These are phyloP conservation scores for Tursiops truncatus DNA, from an alignment of 2,113 vertebrate species.

Conservation along the genomic window DNA sequence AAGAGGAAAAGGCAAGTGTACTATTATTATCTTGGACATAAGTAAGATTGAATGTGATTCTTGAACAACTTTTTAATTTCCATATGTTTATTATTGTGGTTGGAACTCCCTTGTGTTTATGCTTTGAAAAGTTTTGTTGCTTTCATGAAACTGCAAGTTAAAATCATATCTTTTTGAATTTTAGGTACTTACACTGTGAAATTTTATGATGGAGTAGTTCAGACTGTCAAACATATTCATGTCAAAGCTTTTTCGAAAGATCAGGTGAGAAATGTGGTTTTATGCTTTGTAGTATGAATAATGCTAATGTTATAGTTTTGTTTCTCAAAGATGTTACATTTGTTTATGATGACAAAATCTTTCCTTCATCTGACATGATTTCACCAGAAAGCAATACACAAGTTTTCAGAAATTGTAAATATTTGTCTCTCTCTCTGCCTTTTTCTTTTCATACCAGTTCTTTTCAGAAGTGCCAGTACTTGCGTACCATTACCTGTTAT, in stretches of 20 bases:
- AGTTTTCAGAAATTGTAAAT: constrained; percentile 52
- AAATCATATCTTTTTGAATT: constrained; percentile 76
- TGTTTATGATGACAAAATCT: constrained; percentile 42
- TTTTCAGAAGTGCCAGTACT: neutral
- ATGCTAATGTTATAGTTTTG: constrained; percentile 34
- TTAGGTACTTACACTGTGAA: constrained; percentile 97
- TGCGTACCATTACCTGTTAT: neutral
- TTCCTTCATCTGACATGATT: constrained; percentile 49
- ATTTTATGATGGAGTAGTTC: constrained; percentile 97
- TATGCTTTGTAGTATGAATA: constrained; percentile 65
- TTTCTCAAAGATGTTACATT: constrained; percentile 48
- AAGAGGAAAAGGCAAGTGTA: neutral
- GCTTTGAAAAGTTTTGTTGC: constrained; percentile 59
- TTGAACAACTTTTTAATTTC: constrained; percentile 10
- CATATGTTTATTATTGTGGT: constrained; percentile 4
- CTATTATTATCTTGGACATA: neutral
- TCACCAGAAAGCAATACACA: constrained; percentile 32
- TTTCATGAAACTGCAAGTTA: constrained; percentile 63
- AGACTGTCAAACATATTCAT: constrained; percentile 97
- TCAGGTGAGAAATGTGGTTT: constrained; percentile 85
- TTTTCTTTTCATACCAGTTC: constrained; percentile 53
- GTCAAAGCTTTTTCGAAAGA: constrained; percentile 94
- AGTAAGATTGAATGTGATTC: constrained; percentile 34
- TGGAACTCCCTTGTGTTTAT: constrained; percentile 49
- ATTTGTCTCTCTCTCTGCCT: constrained; percentile 35